A percentile compares a stretch with the other conserved stretches of the same genome.
Conservation (phyloP, 2,888 invertebrate genomes). For the Smittia aterrima region DNA sequence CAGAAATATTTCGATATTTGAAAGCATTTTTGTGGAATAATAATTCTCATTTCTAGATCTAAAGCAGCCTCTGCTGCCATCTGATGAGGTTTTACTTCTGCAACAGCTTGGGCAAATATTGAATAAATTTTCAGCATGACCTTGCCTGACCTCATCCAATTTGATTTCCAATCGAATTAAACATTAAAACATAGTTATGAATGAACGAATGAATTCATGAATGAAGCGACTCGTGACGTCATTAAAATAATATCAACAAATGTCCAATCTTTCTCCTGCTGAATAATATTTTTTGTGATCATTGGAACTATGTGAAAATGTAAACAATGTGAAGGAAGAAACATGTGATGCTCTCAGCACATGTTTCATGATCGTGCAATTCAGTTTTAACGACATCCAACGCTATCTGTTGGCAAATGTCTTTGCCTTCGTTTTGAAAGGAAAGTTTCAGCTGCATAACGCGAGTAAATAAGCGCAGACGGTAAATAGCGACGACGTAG, state of each 20-base stretch:
- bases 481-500: neutral
- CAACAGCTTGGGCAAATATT: neutral
- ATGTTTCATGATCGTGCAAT: slow-evolving; percentile 14
- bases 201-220: too few relatives aligned
- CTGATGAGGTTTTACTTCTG: neutral
- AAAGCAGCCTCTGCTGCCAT: neutral
- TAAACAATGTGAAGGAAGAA: too few relatives aligned
- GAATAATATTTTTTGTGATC: too few relatives aligned
- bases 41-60: too few relatives aligned
- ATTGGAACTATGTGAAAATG: too few relatives aligned
- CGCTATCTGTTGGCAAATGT: slow-evolving; percentile 18
- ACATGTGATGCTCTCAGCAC: neutral
- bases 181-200: too few relatives aligned
- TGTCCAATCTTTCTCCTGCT: too few relatives aligned
- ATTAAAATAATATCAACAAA: too few relatives aligned
- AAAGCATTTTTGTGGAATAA: too few relatives aligned
- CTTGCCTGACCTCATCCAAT: neutral
- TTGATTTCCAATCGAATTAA: too few relatives aligned
- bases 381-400: neutral
- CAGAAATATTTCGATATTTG: too few relatives aligned
- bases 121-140: neutral
- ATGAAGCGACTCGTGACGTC: too few relatives aligned
- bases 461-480: slow-evolving; percentile 14
- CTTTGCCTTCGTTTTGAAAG: neutral
- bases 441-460: neutral